These are phyloP conservation scores for Bothrops alternatus DNA, from an alignment of 2,797 vertebrate genomes.

Conservation along the genomic window DNA sequence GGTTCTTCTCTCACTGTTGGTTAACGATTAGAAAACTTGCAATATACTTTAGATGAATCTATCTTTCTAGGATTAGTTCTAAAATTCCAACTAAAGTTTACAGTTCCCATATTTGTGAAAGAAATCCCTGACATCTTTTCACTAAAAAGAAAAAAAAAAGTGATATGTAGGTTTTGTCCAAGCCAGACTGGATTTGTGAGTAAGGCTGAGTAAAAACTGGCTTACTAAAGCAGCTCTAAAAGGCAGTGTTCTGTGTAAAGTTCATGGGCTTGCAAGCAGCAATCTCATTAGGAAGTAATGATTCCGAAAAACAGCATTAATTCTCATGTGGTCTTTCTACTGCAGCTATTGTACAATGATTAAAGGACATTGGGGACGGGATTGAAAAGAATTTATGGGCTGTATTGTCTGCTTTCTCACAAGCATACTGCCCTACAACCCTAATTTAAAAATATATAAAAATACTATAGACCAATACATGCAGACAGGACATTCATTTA, in stretches of 20 bases:
- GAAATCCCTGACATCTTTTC: background rate
- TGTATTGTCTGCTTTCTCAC: background rate
- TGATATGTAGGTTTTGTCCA: background rate
- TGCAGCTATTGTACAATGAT: conserved; percentile 17
- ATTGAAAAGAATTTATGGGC: background rate
- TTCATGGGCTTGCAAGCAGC: conserved; percentile 27
- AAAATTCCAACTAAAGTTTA: background rate
- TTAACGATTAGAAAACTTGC: background rate
- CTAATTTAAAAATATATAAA: background rate
- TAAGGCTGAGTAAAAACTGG: conserved; percentile 2
- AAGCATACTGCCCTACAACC: background rate
- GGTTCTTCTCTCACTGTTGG: background rate
- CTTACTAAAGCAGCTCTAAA: conserved; percentile 9
- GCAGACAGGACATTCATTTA: background rate
- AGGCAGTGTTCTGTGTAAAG: background rate
- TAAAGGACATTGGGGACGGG: conserved; percentile 20
- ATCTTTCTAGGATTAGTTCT: background rate
- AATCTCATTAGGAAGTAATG: conserved; percentile 32
- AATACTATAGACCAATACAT: background rate
- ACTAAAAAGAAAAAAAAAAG: background rate
- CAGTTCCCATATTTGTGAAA: background rate
- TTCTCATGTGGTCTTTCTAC: conserved; percentile 19
- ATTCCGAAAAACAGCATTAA: conserved; percentile 35
- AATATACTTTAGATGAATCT: background rate
- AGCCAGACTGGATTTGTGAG: background rate